A percentile compares a stretch with the other conserved stretches of the same genome.
These are phyloP conservation scores for Anarsia innoxiella DNA, from an alignment of 2,888 invertebrate genomes.

Conservation along the genomic window DNA sequence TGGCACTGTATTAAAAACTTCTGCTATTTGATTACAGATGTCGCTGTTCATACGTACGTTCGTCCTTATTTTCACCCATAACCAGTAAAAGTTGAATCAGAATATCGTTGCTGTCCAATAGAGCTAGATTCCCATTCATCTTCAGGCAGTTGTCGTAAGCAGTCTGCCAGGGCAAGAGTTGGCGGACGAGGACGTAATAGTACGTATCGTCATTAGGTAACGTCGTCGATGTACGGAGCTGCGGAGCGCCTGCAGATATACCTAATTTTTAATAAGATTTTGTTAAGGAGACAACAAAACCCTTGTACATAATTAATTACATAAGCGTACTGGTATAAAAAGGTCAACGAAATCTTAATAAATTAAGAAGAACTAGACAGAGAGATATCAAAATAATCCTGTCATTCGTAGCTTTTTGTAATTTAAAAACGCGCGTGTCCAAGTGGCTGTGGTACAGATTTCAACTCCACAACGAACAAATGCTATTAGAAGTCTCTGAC, in stretches of 20 bases:
- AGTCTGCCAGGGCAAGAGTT: conserved; percentile 54
- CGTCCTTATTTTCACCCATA: conserved; percentile 62
- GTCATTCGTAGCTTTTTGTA: too few relatives aligned
- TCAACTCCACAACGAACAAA: too few relatives aligned
- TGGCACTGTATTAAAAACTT: neutral
- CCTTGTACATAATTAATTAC: too few relatives aligned
- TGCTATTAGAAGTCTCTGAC: too few relatives aligned
- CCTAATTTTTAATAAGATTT: neutral
- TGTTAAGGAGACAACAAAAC: too few relatives aligned
- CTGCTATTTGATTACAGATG: too few relatives aligned
- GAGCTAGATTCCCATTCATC: conserved; percentile 54
- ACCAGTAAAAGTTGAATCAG: conserved; percentile 47
- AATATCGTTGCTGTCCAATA: conserved; percentile 43
- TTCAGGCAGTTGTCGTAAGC: conserved; percentile 55
- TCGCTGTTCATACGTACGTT: conserved; percentile 59
- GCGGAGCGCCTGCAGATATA: conserved; percentile 26
- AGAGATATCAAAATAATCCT: too few relatives aligned
- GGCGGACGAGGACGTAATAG: conserved; percentile 50
- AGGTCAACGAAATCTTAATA: too few relatives aligned
- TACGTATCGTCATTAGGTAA: conserved; percentile 54
- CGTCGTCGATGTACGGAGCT: conserved; percentile 23
- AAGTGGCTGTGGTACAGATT: too few relatives aligned
- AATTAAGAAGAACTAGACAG: too few relatives aligned
- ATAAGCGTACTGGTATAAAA: too few relatives aligned
- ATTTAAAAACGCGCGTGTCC: too few relatives aligned